Conservation (phyloP, 2,797 vertebrate species). For the Alectoris magna region DNA sequence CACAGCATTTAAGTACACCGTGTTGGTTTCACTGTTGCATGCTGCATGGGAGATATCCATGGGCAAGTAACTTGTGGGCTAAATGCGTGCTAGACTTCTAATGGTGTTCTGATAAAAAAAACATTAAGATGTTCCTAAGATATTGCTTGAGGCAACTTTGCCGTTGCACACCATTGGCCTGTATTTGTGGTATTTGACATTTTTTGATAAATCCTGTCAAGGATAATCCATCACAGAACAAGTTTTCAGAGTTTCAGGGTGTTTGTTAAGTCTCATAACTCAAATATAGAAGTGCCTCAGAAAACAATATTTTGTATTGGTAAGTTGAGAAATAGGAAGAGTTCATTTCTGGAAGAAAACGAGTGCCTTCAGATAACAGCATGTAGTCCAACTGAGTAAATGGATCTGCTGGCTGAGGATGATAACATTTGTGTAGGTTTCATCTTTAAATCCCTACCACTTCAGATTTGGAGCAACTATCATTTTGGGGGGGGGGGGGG, state of each 20-base stretch:
- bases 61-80: neutral
- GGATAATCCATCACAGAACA: neutral
- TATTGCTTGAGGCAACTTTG: neutral
- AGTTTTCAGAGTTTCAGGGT: constrained; percentile 15
- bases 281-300: neutral
- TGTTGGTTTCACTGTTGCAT: neutral
- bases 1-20: neutral
- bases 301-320: neutral
- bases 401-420: neutral
- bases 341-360: neutral
- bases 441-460: neutral
- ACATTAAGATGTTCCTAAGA: neutral
- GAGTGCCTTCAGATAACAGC: neutral
- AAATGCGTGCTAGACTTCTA: neutral
- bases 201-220: constrained; percentile 22
- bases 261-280: neutral
- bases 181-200: constrained; percentile 14
- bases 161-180: neutral
- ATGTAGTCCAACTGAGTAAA: neutral
- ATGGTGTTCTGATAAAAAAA: neutral
- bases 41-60: neutral
- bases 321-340: neutral
- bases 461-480: neutral
- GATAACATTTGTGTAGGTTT: neutral
- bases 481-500: neutral